These are phyloP conservation scores for Lycocorax pyrrhopterus DNA, from an alignment of 2,113 vertebrate species.

Conservation along the genomic window DNA sequence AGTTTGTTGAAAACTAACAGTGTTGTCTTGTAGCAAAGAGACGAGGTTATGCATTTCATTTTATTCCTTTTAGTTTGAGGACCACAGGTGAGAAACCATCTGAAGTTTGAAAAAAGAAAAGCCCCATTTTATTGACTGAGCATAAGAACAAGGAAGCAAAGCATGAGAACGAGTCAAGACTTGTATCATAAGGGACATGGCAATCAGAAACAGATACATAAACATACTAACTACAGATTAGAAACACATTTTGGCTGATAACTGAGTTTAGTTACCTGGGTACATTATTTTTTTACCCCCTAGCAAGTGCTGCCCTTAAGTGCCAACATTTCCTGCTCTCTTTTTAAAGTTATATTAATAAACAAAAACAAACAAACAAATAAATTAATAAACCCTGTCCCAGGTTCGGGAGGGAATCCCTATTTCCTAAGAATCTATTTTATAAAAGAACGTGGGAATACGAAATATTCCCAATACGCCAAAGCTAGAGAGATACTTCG, in stretches of 20 bases:
- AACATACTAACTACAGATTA: not conserved
- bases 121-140: not conserved
- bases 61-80: not conserved
- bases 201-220: not conserved
- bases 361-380: not conserved
- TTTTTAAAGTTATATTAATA: not conserved
- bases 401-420: not conserved
- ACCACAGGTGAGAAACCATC: not conserved
- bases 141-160: not conserved
- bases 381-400: too few species aligned
- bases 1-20: not conserved
- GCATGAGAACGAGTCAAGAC: not conserved
- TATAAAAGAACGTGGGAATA: too few species aligned
- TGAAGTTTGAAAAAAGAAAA: not conserved
- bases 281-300: not conserved
- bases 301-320: not conserved
- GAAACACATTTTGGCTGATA: not conserved
- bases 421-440: not conserved
- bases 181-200: rapidly evolving
- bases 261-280: not conserved
- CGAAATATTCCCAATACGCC: rapidly evolving
- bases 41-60: not conserved
- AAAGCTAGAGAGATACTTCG: rapidly evolving
- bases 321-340: too few species aligned
- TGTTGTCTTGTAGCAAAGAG: not conserved